Evolutionary conservation across 2,888 invertebrate genomes (phyloP), one percentile per base, ranked within the genome.

Genomic region (Vandiemenella viatica): DNA sequence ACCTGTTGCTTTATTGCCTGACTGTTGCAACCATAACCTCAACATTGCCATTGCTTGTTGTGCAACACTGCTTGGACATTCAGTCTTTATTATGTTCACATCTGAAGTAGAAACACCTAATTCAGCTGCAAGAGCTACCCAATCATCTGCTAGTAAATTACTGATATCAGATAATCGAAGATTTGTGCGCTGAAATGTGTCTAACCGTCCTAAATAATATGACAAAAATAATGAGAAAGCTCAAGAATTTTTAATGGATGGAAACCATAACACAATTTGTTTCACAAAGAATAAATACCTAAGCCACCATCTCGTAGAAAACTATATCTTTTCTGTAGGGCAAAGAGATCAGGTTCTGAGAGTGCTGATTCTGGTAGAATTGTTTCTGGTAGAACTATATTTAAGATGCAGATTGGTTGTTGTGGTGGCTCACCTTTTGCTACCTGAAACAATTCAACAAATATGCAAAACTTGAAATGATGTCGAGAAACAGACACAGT

Each of bases 361-460:
- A 67, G 63, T 45, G 67, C 64, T 20, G 77, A 71, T 58, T 82
- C 80, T 4, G 78, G 76, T 48, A 79, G 73, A 23, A 80, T 80
- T 62, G 86, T 84, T 64, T 93, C 93, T 22, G 97, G 97, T 54
- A 99, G 79, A 60, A 91, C 88, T 57, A 99, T 91, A 66, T 97
- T 96, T 42, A 99, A 77, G 55, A 95, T 88, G 63, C 97, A 98
- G 57, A 97, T 88, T 16, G 91, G 91, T 61, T 83, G 82, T 63
- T 91, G 91, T 13, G 88, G 82, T 18, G 81, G 82, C 61, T 90
- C 89, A 44, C 83, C 82, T 64, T 82, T 79, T 38, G 79, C 74
- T 49, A 70, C 65, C 69, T 69, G 45, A 17, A 49, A 52, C n/a
- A 37, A 22, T 43, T 42, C 46, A 15, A 4, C n/a, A 13, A 13